Conservation (phyloP, 2,888 invertebrate genomes). For the Epinotia bilunana region DNA sequence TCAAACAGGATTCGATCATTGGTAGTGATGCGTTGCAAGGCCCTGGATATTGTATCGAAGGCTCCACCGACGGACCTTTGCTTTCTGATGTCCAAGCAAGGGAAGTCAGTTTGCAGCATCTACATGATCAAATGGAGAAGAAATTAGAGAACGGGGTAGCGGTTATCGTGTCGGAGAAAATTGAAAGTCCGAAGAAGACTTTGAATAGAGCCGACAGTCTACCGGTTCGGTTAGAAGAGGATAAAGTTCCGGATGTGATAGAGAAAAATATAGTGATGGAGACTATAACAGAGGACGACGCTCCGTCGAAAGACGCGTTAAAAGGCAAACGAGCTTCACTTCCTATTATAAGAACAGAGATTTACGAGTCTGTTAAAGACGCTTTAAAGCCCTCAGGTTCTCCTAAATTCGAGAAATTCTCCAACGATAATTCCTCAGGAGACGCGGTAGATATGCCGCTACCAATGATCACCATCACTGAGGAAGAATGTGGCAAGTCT, state of each 20-base stretch:
- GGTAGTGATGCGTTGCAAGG: conserved; percentile 75
- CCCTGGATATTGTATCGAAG: conserved; percentile 79
- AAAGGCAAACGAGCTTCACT: conserved; percentile 76
- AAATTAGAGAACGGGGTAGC: conserved; percentile 75
- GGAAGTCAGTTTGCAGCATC: conserved; percentile 74
- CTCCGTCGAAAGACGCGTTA: conserved; percentile 62
- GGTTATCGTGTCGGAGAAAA: conserved; percentile 65
- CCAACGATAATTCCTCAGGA: conserved; percentile 80
- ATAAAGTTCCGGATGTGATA: conserved; percentile 55
- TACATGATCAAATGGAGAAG: conserved; percentile 73
- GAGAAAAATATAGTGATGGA: conserved; percentile 63
- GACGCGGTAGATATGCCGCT: conserved; percentile 67
- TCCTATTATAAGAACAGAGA: conserved; percentile 77
- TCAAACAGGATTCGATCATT: conserved; percentile 86
- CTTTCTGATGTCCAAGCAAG: conserved; percentile 81
- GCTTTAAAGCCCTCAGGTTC: conserved; percentile 79
- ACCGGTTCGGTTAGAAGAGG: conserved; percentile 82
- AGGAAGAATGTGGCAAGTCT: conserved; percentile 76
- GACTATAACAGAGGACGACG: conserved; percentile 73
- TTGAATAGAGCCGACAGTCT: conserved; percentile 83
- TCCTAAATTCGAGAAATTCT: conserved; percentile 85
- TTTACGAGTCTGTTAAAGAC: conserved; percentile 84
- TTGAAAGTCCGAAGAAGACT: conserved; percentile 75
- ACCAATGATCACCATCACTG: conserved; percentile 81
- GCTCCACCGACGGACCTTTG: conserved; percentile 80